A percentile compares a stretch with the other conserved stretches of the same genome.
Evolutionary conservation across 2,888 invertebrate genomes (phyloP).

Genomic region (Girardia tigrina): DNA sequence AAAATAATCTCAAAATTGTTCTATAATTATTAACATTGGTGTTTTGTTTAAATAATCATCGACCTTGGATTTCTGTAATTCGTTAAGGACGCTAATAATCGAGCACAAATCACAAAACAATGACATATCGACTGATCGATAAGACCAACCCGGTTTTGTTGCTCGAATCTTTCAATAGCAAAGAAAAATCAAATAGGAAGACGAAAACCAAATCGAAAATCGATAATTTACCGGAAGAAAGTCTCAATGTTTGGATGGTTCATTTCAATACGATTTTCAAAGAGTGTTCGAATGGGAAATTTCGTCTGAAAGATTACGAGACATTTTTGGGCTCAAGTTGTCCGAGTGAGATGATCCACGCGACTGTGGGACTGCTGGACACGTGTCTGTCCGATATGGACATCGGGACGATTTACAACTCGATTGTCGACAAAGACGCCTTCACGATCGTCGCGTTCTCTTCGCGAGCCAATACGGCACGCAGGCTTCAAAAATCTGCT

Average conservation of each 20-base stretch:
- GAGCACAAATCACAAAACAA: neutral
- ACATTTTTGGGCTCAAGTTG: neutral
- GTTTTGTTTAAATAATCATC: neutral
- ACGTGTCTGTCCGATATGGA: slow-evolving; percentile 25
- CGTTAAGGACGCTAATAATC: neutral
- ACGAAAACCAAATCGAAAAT: neutral
- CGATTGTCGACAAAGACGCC: slow-evolving; percentile 26
- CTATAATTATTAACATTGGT: too few species aligned
- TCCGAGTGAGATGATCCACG: neutral
- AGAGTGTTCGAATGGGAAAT: neutral
- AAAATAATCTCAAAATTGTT: too few species aligned
- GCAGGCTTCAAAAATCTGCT: neutral
- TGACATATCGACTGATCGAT: neutral
- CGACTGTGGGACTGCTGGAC: neutral
- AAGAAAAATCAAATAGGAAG: neutral
- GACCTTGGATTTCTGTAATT: neutral
- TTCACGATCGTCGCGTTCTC: slow-evolving; percentile 1
- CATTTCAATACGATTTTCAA: neutral
- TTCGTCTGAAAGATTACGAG: neutral
- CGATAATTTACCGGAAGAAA: neutral
- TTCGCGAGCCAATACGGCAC: neutral
- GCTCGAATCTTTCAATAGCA: neutral
- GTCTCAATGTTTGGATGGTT: neutral
- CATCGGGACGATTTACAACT: neutral
- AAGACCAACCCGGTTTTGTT: neutral